A percentile compares a stretch with the other conserved stretches of the same genome.
phyloP scores from a whole-genome alignment of 2,113 vertebrate species.

The Corvus cornix region DNA sequence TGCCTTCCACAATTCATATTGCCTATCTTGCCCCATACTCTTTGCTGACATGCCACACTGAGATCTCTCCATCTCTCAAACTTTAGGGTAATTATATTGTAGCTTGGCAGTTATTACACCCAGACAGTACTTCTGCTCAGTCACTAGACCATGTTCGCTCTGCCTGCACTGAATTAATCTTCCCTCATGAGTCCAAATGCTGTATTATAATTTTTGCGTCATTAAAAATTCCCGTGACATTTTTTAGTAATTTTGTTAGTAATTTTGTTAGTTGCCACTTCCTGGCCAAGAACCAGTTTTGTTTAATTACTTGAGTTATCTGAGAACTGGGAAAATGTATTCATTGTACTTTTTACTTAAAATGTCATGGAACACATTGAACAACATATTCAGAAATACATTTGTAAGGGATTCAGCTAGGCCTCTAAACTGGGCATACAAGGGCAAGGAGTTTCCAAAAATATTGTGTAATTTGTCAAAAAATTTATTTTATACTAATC shows the following conservation, averaged over 20 bases:
- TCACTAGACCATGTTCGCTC: background rate
- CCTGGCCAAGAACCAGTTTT: background rate
- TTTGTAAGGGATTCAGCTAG: background rate
- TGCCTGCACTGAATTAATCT: slow-evolving; percentile 3
- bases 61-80: background rate
- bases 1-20: background rate
- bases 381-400: background rate
- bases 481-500: background rate
- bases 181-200: background rate
- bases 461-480: background rate
- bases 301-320: background rate
- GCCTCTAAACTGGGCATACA: background rate
- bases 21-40: background rate
- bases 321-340: background rate
- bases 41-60: background rate
- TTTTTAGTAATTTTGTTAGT: background rate
- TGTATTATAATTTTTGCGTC: background rate
- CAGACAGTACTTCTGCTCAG: background rate
- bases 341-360: background rate
- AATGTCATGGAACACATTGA: background rate
- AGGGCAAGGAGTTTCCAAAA: background rate
- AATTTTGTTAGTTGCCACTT: background rate
- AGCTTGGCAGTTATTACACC: background rate
- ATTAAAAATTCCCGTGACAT: background rate
- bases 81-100: background rate